Percentiles rank a stretch among this genome's conserved stretches.
Conservation (phyloP, 2,113 vertebrate genomes). For the Nibea albiflora region DNA sequence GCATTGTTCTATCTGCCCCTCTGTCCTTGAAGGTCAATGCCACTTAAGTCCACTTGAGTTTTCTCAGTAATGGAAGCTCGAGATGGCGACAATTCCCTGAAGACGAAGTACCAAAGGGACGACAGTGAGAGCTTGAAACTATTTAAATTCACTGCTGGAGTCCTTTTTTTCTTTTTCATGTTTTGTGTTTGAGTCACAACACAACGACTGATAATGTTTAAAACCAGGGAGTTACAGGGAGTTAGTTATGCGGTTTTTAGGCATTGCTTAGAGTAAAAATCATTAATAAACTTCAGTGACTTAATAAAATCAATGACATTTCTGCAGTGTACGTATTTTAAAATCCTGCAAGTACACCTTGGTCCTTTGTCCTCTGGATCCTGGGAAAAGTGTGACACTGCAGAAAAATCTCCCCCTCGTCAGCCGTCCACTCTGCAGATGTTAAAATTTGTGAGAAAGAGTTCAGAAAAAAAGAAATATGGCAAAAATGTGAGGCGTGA, state of each 20-base stretch:
- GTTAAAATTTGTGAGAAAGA: neutral
- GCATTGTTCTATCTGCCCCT: neutral
- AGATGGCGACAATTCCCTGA: slow-evolving; percentile 6
- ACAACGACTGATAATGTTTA: neutral
- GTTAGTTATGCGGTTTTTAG: neutral
- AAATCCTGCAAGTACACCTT: neutral
- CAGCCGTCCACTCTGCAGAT: neutral
- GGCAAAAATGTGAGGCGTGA: neutral
- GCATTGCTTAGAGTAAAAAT: neutral
- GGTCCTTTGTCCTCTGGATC: neutral
- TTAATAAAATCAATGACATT: neutral
- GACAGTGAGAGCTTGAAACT: neutral
- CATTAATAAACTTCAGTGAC: neutral
- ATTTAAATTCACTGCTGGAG: neutral
- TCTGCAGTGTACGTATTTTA: neutral
- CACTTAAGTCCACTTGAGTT: slow-evolving; percentile 21
- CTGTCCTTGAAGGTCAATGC: slow-evolving; percentile 1
- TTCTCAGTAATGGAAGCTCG: slow-evolving; percentile 14
- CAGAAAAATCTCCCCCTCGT: neutral
- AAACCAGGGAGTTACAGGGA: too few species aligned
- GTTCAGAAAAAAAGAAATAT: neutral
- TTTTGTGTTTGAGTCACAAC: neutral
- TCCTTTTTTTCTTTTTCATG: too few species aligned
- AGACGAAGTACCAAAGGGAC: neutral
- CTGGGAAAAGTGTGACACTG: neutral